A percentile compares a stretch with the other conserved stretches of the same genome.
phyloP scores from a whole-genome alignment of 2,797 vertebrate genomes.

The Enteromius anoplus region DNA sequence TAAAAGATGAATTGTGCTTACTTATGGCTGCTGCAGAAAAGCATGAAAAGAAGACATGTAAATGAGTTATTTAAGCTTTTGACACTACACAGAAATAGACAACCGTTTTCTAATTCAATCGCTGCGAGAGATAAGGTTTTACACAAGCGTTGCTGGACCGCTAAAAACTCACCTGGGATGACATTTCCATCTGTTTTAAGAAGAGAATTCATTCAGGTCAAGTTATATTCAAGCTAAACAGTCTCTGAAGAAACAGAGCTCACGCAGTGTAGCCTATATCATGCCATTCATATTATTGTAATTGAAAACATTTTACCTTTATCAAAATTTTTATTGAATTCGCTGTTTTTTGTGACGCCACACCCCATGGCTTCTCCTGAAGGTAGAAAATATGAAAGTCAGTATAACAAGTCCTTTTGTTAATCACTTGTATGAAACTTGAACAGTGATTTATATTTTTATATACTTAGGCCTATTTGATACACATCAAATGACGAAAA shows the following conservation, averaged over 20 bases:
- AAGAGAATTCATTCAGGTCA: not conserved
- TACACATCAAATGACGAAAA: not conserved
- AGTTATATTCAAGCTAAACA: not conserved
- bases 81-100: not conserved
- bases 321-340: constrained; percentile 69
- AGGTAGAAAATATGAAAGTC: constrained; percentile 39
- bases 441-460: not conserved
- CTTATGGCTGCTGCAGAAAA: constrained; percentile 42
- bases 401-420: not conserved
- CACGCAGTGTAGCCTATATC: not conserved
- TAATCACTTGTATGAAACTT: not conserved
- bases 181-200: constrained; percentile 36
- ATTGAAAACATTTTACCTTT: constrained; percentile 70
- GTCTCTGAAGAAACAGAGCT: not conserved
- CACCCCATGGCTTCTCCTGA: constrained; percentile 79
- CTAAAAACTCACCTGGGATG: constrained; percentile 43
- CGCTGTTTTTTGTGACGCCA: constrained; percentile 76
- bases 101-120: not conserved
- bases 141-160: constrained; percentile 16
- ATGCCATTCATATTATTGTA: not conserved
- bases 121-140: not conserved
- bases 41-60: constrained; percentile 22
- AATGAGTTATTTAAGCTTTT: not conserved
- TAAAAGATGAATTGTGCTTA: constrained; percentile 34
- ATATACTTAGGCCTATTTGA: not conserved